Evolutionary conservation across 2,113 vertebrate genomes (phyloP).

Genomic region (Bos javanicus): DNA sequence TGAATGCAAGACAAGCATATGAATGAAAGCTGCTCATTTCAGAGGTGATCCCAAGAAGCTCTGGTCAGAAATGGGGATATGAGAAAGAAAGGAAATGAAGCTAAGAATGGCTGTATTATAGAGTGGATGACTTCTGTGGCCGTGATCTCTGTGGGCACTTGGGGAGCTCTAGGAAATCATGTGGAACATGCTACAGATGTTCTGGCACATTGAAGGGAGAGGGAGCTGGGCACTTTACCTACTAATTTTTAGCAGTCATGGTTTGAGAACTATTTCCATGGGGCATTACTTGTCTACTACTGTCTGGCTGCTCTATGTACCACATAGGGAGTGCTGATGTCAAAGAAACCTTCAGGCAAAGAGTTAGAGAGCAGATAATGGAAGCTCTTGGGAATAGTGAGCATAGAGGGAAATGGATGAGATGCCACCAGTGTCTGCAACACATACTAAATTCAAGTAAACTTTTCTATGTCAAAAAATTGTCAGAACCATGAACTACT

Average conservation of each 20-base stretch:
- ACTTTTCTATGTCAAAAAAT: neutral
- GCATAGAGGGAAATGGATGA: neutral
- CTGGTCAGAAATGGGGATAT: neutral
- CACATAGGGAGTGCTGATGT: neutral
- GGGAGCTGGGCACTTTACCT: neutral
- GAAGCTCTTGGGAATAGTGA: neutral
- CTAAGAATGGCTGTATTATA: rapidly evolving
- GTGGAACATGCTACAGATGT: rapidly evolving
- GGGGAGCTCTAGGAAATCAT: neutral
- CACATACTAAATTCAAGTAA: neutral
- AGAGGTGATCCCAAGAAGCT: neutral
- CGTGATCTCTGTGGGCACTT: neutral
- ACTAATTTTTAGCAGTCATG: neutral
- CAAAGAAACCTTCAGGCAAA: neutral
- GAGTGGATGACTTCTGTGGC: neutral
- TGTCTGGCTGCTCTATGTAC: neutral
- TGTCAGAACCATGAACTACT: neutral
- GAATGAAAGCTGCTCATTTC: neutral
- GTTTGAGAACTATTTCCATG: neutral
- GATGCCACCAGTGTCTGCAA: neutral
- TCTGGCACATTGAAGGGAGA: neutral
- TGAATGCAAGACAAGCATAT: neutral
- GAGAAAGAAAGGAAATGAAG: neutral
- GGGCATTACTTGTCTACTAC: neutral
- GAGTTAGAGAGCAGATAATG: neutral